These are phyloP conservation scores for Scaptomyza tumidula DNA, from an alignment of 2,888 invertebrate genomes.

Conservation along the genomic window DNA sequence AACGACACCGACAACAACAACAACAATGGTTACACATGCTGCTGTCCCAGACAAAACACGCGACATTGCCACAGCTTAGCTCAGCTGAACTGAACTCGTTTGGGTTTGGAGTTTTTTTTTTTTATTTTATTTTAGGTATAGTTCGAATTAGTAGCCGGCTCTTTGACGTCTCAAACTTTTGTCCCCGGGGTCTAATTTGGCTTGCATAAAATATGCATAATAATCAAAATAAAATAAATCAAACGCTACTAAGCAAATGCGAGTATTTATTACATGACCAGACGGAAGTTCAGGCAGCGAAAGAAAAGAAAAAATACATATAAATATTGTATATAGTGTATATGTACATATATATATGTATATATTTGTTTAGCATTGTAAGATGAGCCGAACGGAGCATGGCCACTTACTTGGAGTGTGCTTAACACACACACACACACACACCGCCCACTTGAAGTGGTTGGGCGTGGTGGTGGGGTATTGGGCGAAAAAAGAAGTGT, in stretches of 20 bases:
- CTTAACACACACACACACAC: conserved; percentile 40
- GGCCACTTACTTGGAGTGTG: conserved; percentile 55
- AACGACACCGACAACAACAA: conserved; percentile 49
- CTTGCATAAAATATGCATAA: conserved; percentile 75
- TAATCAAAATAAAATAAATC: conserved; percentile 80
- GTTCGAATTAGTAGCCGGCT: conserved; percentile 40
- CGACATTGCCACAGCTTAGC: conserved; percentile 62
- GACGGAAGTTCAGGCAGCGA: conserved; percentile 27
- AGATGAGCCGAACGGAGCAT: conserved; percentile 56
- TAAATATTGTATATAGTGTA: conserved; percentile 4
- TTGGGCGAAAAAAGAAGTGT: conserved; percentile 43
- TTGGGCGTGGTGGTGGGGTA: conserved; percentile 43
- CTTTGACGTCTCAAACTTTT: conserved; percentile 24
- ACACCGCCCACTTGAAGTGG: conserved; percentile 53
- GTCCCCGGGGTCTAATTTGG: conserved; percentile 64
- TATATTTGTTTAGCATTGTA: conserved; percentile 30
- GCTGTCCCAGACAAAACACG: conserved; percentile 63
- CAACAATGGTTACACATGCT: conserved; percentile 57
- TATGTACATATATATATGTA: background rate
- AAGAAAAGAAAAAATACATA: background rate
- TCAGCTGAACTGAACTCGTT: conserved; percentile 5
- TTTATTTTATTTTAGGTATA: conserved; percentile 14
- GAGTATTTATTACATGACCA: conserved; percentile 66
- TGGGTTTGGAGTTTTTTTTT: background rate
- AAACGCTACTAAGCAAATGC: conserved; percentile 63